These are phyloP conservation scores for Corythornis madagascariensis DNA, from an alignment of 2,113 vertebrate genomes.

Conservation along the genomic window DNA sequence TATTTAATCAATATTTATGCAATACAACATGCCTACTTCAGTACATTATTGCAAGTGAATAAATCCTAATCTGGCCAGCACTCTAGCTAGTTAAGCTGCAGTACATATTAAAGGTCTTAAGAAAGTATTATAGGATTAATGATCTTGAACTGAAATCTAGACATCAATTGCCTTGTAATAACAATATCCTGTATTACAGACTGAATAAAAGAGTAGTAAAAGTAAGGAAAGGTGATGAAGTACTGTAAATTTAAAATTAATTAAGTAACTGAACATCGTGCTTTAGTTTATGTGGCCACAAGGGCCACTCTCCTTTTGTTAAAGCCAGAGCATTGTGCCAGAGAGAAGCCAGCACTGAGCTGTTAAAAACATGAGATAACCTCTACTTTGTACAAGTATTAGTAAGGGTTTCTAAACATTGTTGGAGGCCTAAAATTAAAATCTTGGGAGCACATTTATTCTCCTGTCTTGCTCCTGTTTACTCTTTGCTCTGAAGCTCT, in stretches of 20 bases:
- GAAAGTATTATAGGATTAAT: background rate
- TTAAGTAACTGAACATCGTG: background rate
- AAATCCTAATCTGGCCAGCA: background rate
- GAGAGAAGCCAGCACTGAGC: background rate
- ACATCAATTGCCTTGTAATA: background rate
- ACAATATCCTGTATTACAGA: background rate
- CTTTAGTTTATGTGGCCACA: background rate
- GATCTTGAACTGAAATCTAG: background rate
- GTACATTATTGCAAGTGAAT: background rate
- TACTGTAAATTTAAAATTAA: no score
- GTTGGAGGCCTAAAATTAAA: background rate
- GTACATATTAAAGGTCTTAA: background rate
- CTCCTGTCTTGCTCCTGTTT: background rate
- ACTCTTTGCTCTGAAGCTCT: background rate
- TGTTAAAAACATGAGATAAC: background rate
- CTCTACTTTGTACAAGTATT: background rate
- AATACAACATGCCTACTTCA: background rate
- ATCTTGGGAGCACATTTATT: background rate
- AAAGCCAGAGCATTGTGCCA: background rate
- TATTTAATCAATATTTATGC: background rate
- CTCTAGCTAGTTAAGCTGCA: background rate
- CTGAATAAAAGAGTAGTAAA: background rate
- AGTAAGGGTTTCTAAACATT: background rate
- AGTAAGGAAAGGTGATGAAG: background rate
- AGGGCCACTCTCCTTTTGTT: background rate